These are phyloP conservation scores for Agonopterix arenella DNA, from an alignment of 2,888 invertebrate species.

Conservation along the genomic window DNA sequence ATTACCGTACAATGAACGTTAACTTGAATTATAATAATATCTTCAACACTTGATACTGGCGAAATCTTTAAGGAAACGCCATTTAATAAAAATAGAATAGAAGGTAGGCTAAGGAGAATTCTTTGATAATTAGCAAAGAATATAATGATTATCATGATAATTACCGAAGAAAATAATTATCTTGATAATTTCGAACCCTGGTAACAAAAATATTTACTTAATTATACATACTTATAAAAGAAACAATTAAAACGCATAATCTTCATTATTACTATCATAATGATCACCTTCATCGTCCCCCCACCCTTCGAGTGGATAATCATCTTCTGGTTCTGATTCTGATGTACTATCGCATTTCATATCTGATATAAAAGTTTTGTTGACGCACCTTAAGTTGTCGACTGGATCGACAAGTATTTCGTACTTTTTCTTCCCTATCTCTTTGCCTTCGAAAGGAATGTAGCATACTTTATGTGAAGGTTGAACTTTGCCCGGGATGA, in stretches of 20 bases:
- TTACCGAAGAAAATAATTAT: too few species aligned
- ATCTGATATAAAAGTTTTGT: conserved; percentile 4
- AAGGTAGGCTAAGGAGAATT: too few species aligned
- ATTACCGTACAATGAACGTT: too few species aligned
- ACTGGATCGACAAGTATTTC: conserved; percentile 19
- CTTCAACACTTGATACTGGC: too few species aligned
- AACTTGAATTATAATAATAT: too few species aligned
- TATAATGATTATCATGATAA: too few species aligned
- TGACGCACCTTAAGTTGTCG: conserved; percentile 6
- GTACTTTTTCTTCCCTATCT: conserved; percentile 10
- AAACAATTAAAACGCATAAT: neutral
- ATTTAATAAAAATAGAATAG: too few species aligned
- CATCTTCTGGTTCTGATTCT: conserved; percentile 8
- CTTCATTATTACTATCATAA: conserved; percentile 3
- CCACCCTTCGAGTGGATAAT: conserved; percentile 2
- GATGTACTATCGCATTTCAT: conserved; percentile 3
- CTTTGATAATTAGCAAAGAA: too few species aligned
- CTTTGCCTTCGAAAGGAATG: conserved; percentile 61
- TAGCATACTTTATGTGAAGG: conserved; percentile 81
- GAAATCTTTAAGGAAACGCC: too few species aligned
- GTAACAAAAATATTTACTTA: too few species aligned
- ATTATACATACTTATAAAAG: neutral
- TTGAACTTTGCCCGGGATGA: conserved; percentile 82
- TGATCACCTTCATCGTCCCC: conserved; percentile 8
- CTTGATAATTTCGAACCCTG: too few species aligned